Percentiles rank a stretch among this genome's conserved stretches.
phyloP scores from a whole-genome alignment of 1,140 invertebrate species.

The Schlechtendalia chinensis region DNA sequence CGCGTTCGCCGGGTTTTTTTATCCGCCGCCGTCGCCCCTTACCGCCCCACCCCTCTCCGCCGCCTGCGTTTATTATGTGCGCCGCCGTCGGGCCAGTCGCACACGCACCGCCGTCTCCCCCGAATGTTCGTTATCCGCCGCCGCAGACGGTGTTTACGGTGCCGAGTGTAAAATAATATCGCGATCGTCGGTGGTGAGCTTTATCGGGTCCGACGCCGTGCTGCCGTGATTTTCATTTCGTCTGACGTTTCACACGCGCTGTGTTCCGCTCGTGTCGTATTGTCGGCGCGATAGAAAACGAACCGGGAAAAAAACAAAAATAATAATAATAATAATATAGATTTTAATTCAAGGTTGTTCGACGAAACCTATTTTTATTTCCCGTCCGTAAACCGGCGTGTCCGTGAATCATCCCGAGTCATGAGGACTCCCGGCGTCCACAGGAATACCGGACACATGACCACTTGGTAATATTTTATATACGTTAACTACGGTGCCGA shows the following conservation, averaged over 20 bases:
- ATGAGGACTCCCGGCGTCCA: slow-evolving; percentile 12
- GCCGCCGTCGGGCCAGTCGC: slow-evolving; percentile 33
- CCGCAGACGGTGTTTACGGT: slow-evolving; percentile 17
- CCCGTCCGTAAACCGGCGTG: not conserved
- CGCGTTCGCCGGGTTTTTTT: slow-evolving; percentile 41
- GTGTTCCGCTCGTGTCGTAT: not conserved
- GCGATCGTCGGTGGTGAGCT: not conserved
- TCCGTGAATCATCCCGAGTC: not conserved
- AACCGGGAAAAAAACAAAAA: not conserved
- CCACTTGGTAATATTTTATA: slow-evolving; percentile 23
- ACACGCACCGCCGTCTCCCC: slow-evolving; percentile 44
- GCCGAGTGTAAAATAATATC: not conserved
- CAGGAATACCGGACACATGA: slow-evolving; percentile 1
- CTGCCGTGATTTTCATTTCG: not conserved
- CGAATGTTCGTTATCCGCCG: not conserved
- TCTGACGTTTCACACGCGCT: not conserved
- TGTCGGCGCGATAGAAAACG: not conserved
- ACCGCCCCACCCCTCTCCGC: not conserved
- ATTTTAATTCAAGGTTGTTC: not conserved
- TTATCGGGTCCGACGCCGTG: not conserved
- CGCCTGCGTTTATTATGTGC: slow-evolving; percentile 1
- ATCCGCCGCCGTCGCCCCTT: not conserved
- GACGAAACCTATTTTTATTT: not conserved
- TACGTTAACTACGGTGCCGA: too few species aligned
- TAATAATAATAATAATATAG: too few species aligned